Base-by-base conservation (phyloP, 2,888 invertebrate genomes). In the Invenusta paracnida region DNA sequence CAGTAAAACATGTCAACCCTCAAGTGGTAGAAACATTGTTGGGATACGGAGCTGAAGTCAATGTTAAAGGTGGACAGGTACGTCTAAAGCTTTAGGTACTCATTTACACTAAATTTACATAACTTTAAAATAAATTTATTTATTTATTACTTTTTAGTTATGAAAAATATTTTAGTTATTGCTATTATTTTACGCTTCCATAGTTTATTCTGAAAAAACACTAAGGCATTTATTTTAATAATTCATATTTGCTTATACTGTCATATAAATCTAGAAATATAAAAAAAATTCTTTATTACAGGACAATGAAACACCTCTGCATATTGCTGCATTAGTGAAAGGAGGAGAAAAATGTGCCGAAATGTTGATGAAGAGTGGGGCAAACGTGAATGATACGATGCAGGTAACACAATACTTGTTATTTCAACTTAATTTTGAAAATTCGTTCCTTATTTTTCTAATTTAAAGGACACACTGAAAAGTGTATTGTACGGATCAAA, bases 331-430 rank as follows among this genome's bases (percentile, higher is more conserved):
- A 0, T 93, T 97, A 88, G 96, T 96, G 86, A 94, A 94, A 89
- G 97, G 95, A 89, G 96, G 96, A 0, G 95, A 96, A 90, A 94
- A 95, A 89, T 98, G 98, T 92, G 98, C 97, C 0, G 93, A 98
- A 88, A 98, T 99, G 97, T 93, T 99, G 87, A 93, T 99, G 66
- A 99, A 99, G 92, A 97, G 97, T 0, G 99, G 99, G 0, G 98
- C 98, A 5, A 95, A 96, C 87, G 96, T 98, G 0, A 98, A 99
- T 92, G 94, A 97, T 87, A 94, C 95, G 0, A 97, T 97, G 87
- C 96, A 96, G 91, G 97, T 92, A 85, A 85, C 29, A n/a, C 67
- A 66, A n/a, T 28, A 48, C 5, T 48, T 11, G 17, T 11, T 48
- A 48, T 48, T 48, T 48, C 5, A 11, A 48, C 48, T 17, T 48